A percentile compares a stretch with the other conserved stretches of the same genome.
Evolutionary conservation across 1,140 invertebrate genomes (phyloP).

Genomic region (Carcinoscorpius rotundicauda): DNA sequence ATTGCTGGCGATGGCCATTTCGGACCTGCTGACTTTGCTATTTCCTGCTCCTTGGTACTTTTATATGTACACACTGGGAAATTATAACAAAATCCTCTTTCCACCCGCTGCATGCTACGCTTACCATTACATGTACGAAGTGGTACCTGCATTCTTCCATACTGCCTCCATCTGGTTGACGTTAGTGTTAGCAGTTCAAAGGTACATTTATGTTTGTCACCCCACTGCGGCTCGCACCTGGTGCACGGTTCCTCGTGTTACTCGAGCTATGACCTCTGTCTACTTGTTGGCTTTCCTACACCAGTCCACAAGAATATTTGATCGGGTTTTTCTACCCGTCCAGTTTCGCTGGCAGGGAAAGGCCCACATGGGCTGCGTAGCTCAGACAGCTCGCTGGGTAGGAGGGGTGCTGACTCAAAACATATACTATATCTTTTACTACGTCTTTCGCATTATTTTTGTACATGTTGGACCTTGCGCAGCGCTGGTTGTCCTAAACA

Average conservation of each 20-base stretch:
- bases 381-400: slow-evolving; percentile 47
- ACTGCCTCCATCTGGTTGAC: slow-evolving; percentile 87
- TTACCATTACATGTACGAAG: slow-evolving; percentile 54
- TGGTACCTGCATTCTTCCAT: slow-evolving; percentile 72
- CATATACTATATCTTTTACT: slow-evolving; percentile 67
- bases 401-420: slow-evolving; percentile 44
- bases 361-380: slow-evolving; percentile 14
- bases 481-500: slow-evolving; percentile 74
- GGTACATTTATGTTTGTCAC: slow-evolving; percentile 86
- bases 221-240: slow-evolving; percentile 66
- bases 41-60: slow-evolving; percentile 64
- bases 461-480: slow-evolving; percentile 82
- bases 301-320: slow-evolving; percentile 64
- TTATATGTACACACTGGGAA: slow-evolving; percentile 80
- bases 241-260: slow-evolving; percentile 72
- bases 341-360: slow-evolving; percentile 49
- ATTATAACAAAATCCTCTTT: slow-evolving; percentile 61
- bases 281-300: slow-evolving; percentile 59
- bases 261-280: slow-evolving; percentile 60
- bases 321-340: slow-evolving; percentile 39
- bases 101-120: slow-evolving; percentile 60
- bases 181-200: slow-evolving; percentile 67
- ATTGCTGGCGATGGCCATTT: slow-evolving; percentile 71
- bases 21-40: slow-evolving; percentile 81
- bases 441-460: slow-evolving; percentile 71